These are phyloP conservation scores for Drosophila lutescens DNA, from an alignment of 2,888 invertebrate species.

Conservation along the genomic window DNA sequence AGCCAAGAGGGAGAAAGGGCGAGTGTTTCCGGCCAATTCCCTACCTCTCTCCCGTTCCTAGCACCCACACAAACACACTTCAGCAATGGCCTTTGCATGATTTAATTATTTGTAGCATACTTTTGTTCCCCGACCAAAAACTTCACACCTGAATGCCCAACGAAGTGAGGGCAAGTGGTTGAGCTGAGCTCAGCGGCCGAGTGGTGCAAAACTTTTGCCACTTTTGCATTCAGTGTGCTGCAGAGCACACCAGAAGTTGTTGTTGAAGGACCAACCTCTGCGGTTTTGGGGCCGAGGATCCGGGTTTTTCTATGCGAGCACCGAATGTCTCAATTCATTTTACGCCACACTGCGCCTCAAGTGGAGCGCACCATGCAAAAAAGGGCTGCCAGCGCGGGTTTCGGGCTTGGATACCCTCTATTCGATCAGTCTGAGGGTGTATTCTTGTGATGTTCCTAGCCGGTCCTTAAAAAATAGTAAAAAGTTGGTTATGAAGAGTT, in stretches of 20 bases:
- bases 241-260: constrained; percentile 27
- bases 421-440: too few species aligned
- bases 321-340: constrained; percentile 78
- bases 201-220: constrained; percentile 67
- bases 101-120: constrained; percentile 77
- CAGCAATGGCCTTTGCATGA: constrained; percentile 70
- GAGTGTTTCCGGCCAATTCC: constrained; percentile 18
- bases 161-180: constrained; percentile 12
- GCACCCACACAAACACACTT: neutral
- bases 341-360: constrained; percentile 75
- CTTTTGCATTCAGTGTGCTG: constrained; percentile 42
- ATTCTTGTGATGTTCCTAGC: too few species aligned
- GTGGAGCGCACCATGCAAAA: constrained; percentile 75
- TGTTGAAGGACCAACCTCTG: constrained; percentile 27
- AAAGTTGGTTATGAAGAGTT: too few species aligned
- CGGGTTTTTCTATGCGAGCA: constrained; percentile 17
- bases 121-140: constrained; percentile 70
- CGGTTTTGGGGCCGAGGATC: constrained; percentile 24
- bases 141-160: constrained; percentile 75
- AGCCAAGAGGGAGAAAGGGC: constrained; percentile 20
- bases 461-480: too few species aligned
- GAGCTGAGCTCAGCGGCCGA: constrained; percentile 18
- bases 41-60: neutral
- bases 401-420: constrained; percentile 19
- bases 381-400: constrained; percentile 56